phyloP scores from a whole-genome alignment of 1,140 invertebrate species.

The Oncopodura yosiiana region DNA sequence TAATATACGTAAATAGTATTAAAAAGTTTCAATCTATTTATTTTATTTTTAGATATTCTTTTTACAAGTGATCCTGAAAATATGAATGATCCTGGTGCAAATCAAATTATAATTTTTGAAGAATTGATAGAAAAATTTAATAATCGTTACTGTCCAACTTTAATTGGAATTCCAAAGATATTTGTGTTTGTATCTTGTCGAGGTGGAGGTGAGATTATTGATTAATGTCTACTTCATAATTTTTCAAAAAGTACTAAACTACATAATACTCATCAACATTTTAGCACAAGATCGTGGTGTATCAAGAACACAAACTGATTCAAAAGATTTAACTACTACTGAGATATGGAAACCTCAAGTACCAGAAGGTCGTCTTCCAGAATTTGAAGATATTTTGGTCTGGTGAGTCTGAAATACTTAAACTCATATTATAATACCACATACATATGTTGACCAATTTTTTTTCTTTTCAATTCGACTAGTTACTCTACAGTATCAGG shows the following conservation, averaged over 20 bases:
- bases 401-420: too few species aligned
- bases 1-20: neutral
- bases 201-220: too few species aligned
- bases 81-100: neutral
- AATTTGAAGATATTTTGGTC: constrained; percentile 27
- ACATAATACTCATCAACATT: too few species aligned
- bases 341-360: neutral
- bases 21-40: neutral
- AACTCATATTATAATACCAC: too few species aligned
- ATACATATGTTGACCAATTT: too few species aligned
- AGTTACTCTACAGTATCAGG: constrained; percentile 29
- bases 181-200: constrained; percentile 42
- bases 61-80: constrained; percentile 7
- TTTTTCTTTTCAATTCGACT: too few species aligned
- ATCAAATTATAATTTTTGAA: constrained; percentile 17
- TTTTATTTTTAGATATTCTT: neutral
- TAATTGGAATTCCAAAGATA: constrained; percentile 40
- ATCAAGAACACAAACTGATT: constrained; percentile 9
- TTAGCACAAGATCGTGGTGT: constrained; percentile 28
- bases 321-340: neutral
- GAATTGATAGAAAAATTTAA: constrained; percentile 33
- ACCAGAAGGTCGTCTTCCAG: neutral
- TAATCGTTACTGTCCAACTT: constrained; percentile 33
- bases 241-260: too few species aligned
- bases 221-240: too few species aligned